Percentiles rank a stretch among this genome's conserved stretches.
These are phyloP conservation scores for Yasuhikotakia modesta DNA, from an alignment of 2,797 vertebrate genomes.

Conservation along the genomic window DNA sequence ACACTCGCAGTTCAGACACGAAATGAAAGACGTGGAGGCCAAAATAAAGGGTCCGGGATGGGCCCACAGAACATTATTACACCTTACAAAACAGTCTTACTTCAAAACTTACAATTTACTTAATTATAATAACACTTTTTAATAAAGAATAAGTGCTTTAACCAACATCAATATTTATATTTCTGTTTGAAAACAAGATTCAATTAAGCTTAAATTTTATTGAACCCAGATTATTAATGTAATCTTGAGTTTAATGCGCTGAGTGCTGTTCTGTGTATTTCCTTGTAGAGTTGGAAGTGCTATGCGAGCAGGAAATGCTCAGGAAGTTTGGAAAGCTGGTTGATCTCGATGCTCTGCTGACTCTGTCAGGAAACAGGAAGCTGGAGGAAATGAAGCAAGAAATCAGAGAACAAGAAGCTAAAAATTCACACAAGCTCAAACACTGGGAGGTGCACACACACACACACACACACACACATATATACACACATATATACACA, in stretches of 20 bases:
- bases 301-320: slow-evolving; percentile 81
- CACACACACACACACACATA: too few species aligned
- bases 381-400: slow-evolving; percentile 85
- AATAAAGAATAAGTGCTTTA: too few species aligned
- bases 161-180: too few species aligned
- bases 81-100: too few species aligned
- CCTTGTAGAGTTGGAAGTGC: slow-evolving; percentile 75
- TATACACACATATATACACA: too few species aligned
- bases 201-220: not conserved
- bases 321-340: slow-evolving; percentile 86
- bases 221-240: not conserved
- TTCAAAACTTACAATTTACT: too few species aligned
- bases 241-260: not conserved
- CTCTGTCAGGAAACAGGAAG: slow-evolving; percentile 75
- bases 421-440: slow-evolving; percentile 73
- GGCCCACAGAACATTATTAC: too few species aligned
- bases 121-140: too few species aligned
- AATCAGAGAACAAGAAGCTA: slow-evolving; percentile 73
- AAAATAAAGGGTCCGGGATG: slow-evolving; percentile 74
- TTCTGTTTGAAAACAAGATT: too few species aligned
- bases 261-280: slow-evolving; percentile 10
- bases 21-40: slow-evolving; percentile 78
- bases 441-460: slow-evolving; percentile 77
- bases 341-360: slow-evolving; percentile 86
- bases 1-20: slow-evolving; percentile 76